Percentiles rank a stretch among this genome's conserved stretches.
Evolutionary conservation across 2,888 invertebrate species (phyloP).

Genomic region (Taphrorychus bicolor): DNA sequence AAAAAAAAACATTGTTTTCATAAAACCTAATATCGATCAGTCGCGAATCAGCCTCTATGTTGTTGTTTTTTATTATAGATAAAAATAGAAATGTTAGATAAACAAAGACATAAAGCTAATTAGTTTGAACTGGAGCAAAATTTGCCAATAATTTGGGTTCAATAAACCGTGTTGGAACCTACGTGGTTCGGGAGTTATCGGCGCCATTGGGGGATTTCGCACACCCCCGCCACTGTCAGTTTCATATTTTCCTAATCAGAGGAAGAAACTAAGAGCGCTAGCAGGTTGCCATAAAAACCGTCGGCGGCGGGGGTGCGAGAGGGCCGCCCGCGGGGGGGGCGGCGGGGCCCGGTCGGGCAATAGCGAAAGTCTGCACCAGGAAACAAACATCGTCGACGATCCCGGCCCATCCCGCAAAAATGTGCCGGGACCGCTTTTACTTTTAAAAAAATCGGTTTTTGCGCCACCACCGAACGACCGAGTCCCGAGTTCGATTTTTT

Average conservation of each 20-base stretch:
- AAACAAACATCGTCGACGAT: slow-evolving; percentile 14
- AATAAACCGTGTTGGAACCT: background rate
- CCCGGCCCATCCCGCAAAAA: slow-evolving; percentile 32
- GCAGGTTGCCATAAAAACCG: slow-evolving; percentile 37
- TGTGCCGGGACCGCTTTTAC: slow-evolving; percentile 37
- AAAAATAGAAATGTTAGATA: too few species aligned
- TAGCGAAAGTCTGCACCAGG: slow-evolving; percentile 32
- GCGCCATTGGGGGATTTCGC: background rate
- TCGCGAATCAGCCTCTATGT: too few species aligned
- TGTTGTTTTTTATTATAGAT: too few species aligned
- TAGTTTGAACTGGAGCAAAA: too few species aligned
- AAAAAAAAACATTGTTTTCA: too few species aligned
- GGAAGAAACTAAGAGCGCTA: slow-evolving; percentile 36
- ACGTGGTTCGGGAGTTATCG: background rate
- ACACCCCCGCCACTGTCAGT: slow-evolving; percentile 25
- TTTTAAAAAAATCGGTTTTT: slow-evolving; percentile 38
- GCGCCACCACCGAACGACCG: slow-evolving; percentile 25
- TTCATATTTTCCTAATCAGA: slow-evolving; percentile 41
- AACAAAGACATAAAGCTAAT: too few species aligned
- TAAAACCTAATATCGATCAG: too few species aligned
- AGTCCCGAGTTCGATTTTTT: slow-evolving; percentile 54
- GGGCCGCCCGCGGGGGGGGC: background rate
- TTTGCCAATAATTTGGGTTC: background rate
- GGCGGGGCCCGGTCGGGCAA: slow-evolving; percentile 3
- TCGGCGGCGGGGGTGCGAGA: background rate